Conservation (phyloP, 2,797 vertebrate species). For the Miichthys miiuy region DNA sequence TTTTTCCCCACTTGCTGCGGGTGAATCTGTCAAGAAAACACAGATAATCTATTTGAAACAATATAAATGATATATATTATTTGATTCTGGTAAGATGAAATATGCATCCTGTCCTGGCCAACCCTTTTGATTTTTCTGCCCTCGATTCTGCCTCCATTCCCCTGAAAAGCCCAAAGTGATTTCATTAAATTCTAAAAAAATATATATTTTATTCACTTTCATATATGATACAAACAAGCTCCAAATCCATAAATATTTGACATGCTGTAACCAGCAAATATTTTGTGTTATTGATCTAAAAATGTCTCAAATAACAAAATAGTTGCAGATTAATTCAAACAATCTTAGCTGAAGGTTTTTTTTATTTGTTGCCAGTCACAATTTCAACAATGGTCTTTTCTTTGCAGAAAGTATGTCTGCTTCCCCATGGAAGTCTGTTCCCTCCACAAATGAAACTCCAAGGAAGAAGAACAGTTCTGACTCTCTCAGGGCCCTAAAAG, state of each 20-base stretch:
- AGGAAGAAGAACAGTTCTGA: conserved; percentile 22
- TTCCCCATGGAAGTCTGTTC: conserved; percentile 17
- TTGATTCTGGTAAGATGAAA: too few relatives aligned
- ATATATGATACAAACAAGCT: background rate
- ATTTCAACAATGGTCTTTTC: background rate
- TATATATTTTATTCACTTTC: background rate
- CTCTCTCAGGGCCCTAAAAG: conserved; percentile 30
- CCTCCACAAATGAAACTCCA: conserved; percentile 25
- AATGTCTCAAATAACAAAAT: background rate
- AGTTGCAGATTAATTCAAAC: background rate
- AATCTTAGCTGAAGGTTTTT: background rate
- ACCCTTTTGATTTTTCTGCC: too few relatives aligned
- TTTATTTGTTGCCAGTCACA: background rate
- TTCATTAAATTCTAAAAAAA: background rate
- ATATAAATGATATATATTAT: too few relatives aligned
- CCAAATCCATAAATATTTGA: background rate
- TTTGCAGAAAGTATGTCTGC: conserved; percentile 48
- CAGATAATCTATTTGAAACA: too few relatives aligned
- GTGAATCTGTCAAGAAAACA: too few relatives aligned
- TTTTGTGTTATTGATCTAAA: background rate
- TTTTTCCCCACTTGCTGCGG: too few relatives aligned
- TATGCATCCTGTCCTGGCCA: too few relatives aligned
- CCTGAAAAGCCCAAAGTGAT: background rate
- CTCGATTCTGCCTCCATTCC: too few relatives aligned
- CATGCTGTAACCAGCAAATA: background rate